phyloP scores from a whole-genome alignment of 2,797 vertebrate genomes.

The Gymnopithys bicolor region DNA sequence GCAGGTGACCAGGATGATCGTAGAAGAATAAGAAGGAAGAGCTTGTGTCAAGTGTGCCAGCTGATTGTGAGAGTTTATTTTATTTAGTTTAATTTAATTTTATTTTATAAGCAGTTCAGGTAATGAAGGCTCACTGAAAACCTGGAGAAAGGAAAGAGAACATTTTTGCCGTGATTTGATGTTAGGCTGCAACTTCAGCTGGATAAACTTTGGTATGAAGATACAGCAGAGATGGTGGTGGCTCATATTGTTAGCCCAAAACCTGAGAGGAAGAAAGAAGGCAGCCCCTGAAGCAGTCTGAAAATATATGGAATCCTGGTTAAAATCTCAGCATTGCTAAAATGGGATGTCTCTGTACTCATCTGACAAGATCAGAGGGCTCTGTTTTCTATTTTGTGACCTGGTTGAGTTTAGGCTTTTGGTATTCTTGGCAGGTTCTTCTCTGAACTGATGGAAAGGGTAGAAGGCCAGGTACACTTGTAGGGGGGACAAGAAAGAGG shows the following conservation, averaged over 20 bases:
- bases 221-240: not conserved
- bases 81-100: not conserved
- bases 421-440: not conserved
- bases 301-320: not conserved
- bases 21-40: not conserved
- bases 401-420: not conserved
- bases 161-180: not conserved
- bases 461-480: not conserved
- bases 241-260: not conserved
- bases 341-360: not conserved
- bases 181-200: not conserved
- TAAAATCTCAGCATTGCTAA: not conserved
- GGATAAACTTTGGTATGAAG: not conserved
- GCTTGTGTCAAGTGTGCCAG: not conserved
- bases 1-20: not conserved
- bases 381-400: not conserved
- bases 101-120: not conserved
- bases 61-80: not conserved
- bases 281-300: not conserved
- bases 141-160: not conserved
- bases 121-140: not conserved
- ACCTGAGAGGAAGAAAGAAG: not conserved
- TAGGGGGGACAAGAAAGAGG: not conserved
- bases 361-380: not conserved
- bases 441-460: not conserved